phyloP scores from a whole-genome alignment of 2,888 invertebrate species.

The Eulithis prunata region DNA sequence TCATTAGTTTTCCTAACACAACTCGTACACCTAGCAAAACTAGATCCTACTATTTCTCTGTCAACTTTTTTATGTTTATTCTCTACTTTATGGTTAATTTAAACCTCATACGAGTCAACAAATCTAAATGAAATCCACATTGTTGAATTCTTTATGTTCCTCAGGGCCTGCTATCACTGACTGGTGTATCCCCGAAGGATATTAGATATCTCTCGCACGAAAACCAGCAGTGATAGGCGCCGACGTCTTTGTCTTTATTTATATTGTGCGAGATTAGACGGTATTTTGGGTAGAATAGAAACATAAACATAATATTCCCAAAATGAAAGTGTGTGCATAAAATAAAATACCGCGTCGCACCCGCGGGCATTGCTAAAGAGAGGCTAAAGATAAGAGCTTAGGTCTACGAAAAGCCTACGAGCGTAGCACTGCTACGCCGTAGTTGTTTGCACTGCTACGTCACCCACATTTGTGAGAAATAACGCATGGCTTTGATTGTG shows the following conservation, averaged over 20 bases:
- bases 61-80: too few species aligned
- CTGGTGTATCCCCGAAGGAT: conserved; percentile 64
- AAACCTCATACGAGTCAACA: neutral
- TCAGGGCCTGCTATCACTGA: conserved; percentile 59
- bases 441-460: too few species aligned
- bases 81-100: too few species aligned
- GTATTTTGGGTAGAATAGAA: conserved; percentile 7
- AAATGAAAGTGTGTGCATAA: too few species aligned
- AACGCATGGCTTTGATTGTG: too few species aligned
- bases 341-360: too few species aligned
- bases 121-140: conserved; percentile 53
- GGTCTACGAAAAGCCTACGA: too few species aligned
- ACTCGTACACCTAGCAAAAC: neutral
- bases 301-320: neutral
- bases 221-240: conserved; percentile 47
- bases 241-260: conserved; percentile 56
- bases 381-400: too few species aligned
- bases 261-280: conserved; percentile 40
- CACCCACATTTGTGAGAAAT: too few species aligned
- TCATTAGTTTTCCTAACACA: neutral
- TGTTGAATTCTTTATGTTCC: conserved; percentile 69
- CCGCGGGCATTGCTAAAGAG: too few species aligned
- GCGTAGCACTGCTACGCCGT: too few species aligned
- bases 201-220: conserved; percentile 64
- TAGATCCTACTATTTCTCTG: too few species aligned